Conservation (phyloP, 2,113 vertebrate species). For the Amazona guildingii region DNA sequence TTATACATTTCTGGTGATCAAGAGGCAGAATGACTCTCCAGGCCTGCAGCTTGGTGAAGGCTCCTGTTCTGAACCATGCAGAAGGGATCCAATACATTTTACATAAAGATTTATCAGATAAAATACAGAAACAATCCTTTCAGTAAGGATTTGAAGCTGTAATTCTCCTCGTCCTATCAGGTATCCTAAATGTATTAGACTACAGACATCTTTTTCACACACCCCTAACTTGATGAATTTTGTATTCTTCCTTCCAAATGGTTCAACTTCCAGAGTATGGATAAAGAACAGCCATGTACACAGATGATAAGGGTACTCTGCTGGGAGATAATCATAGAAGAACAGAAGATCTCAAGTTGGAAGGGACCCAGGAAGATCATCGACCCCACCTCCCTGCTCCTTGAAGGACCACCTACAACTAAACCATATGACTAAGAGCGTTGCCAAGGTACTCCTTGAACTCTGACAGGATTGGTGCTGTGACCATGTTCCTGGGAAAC, state of each 20-base stretch:
- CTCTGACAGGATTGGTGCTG: background rate
- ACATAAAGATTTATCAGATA: background rate
- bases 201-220: background rate
- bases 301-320: background rate
- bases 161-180: background rate
- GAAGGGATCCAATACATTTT: background rate
- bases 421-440: background rate
- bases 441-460: background rate
- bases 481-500: background rate
- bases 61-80: background rate
- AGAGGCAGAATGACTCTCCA: background rate
- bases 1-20: background rate
- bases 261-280: background rate
- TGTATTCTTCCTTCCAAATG: background rate
- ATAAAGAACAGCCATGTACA: background rate
- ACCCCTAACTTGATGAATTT: background rate
- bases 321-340: background rate
- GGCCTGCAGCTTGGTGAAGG: background rate
- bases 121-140: background rate
- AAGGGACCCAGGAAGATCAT: background rate
- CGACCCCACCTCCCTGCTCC: background rate
- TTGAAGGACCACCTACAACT: background rate
- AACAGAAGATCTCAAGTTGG: background rate
- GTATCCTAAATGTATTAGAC: background rate
- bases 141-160: background rate